A percentile compares a stretch with the other conserved stretches of the same genome.
These are phyloP conservation scores for Xiphophorus couchianus DNA, from an alignment of 2,113 vertebrate species.

Conservation along the genomic window DNA sequence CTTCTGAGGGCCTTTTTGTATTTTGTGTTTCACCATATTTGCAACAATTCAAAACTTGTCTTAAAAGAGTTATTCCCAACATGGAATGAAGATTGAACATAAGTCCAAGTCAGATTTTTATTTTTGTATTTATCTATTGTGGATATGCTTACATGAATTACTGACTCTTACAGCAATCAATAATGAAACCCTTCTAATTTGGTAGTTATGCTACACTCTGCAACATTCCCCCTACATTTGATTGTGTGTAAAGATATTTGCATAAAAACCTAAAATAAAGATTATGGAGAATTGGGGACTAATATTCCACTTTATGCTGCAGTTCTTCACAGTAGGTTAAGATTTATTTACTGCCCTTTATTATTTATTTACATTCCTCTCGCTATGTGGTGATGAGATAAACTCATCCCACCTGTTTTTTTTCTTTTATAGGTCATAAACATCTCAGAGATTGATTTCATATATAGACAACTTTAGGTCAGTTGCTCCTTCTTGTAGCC, in stretches of 20 bases:
- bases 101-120: neutral
- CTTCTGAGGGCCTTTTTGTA: conserved; percentile 16
- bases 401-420: no score
- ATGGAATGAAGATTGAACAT: neutral
- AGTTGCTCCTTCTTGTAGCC: no score
- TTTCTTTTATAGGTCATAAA: no score
- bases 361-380: no score
- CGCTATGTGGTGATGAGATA: no score
- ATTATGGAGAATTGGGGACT: neutral
- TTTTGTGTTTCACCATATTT: conserved; percentile 11
- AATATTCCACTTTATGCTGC: neutral
- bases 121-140: neutral
- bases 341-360: no score
- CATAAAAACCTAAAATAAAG: neutral
- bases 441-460: no score
- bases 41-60: neutral
- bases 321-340: neutral
- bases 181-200: no score
- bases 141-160: neutral
- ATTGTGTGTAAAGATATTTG: neutral
- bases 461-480: no score
- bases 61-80: neutral
- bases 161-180: neutral
- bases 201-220: no score
- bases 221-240: neutral